phyloP scores from a whole-genome alignment of 2,888 invertebrate species.

The Xestoiulus laeticollis region DNA sequence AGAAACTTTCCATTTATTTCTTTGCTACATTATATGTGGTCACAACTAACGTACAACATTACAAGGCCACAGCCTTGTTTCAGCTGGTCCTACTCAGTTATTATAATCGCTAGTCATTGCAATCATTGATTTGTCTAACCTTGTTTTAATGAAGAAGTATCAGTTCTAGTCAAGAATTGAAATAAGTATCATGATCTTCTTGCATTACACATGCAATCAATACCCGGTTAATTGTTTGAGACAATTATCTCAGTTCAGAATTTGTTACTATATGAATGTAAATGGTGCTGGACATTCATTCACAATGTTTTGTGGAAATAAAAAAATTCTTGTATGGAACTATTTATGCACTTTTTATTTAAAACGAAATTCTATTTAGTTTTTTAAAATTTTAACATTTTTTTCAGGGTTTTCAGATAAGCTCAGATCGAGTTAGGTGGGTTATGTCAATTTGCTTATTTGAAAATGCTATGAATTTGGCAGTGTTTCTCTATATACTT shows the following conservation, averaged over 20 bases:
- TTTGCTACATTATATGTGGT: neutral
- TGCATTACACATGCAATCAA: neutral
- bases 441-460: too few relatives aligned
- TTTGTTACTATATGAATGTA: slow-evolving; percentile 5
- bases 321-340: neutral
- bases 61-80: neutral
- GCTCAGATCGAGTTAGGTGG: too few relatives aligned
- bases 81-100: neutral
- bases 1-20: neutral
- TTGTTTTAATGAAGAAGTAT: slow-evolving; percentile 20
- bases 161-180: slow-evolving; percentile 43
- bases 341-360: neutral
- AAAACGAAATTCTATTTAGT: neutral
- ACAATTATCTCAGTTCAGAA: neutral
- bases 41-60: neutral
- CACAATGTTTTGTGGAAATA: neutral
- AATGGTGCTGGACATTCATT: slow-evolving; percentile 29
- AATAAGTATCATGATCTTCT: neutral
- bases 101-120: slow-evolving; percentile 35
- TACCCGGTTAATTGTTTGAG: neutral
- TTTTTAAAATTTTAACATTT: too few relatives aligned
- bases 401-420: too few relatives aligned
- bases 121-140: neutral
- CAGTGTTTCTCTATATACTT: too few relatives aligned
- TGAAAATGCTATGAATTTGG: too few relatives aligned